Conservation (phyloP, 1,140 invertebrate species). For the Chlorops oryzae region DNA sequence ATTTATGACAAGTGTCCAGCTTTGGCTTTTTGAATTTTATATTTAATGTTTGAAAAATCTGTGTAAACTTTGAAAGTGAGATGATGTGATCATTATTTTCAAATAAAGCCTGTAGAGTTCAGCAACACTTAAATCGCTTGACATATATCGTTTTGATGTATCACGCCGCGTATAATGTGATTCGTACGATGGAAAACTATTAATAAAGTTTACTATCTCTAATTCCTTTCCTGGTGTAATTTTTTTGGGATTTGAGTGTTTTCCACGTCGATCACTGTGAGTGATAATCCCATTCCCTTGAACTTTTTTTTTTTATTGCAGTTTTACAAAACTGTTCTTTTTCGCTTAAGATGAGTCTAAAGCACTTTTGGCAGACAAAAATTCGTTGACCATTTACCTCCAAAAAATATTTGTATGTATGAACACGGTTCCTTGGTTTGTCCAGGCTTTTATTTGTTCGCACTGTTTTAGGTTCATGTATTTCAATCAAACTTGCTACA, state of each 20-base stretch:
- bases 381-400: neutral
- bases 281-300: neutral
- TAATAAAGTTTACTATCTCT: conserved; percentile 2
- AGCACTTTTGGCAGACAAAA: neutral
- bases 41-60: conserved; percentile 14
- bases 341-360: neutral
- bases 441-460: too few species aligned
- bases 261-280: too few species aligned
- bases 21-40: conserved; percentile 26
- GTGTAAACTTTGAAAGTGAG: conserved; percentile 13
- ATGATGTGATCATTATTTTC: conserved; percentile 15
- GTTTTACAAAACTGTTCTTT: neutral
- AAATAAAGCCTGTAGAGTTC: conserved; percentile 13
- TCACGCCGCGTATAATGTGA: conserved; percentile 4
- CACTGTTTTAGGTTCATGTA: too few species aligned
- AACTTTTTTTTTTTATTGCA: neutral
- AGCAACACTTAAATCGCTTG: conserved; percentile 12
- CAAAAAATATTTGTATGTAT: neutral
- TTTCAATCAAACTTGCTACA: too few species aligned
- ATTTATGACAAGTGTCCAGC: conserved; percentile 25
- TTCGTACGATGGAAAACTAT: conserved; percentile 2
- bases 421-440: neutral
- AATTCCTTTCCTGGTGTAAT: too few species aligned
- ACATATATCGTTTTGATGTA: conserved; percentile 29
- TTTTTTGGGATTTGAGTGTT: too few species aligned